Evolutionary conservation across 2,113 vertebrate species (phyloP).

Genomic region (Dascyllus trimaculatus): DNA sequence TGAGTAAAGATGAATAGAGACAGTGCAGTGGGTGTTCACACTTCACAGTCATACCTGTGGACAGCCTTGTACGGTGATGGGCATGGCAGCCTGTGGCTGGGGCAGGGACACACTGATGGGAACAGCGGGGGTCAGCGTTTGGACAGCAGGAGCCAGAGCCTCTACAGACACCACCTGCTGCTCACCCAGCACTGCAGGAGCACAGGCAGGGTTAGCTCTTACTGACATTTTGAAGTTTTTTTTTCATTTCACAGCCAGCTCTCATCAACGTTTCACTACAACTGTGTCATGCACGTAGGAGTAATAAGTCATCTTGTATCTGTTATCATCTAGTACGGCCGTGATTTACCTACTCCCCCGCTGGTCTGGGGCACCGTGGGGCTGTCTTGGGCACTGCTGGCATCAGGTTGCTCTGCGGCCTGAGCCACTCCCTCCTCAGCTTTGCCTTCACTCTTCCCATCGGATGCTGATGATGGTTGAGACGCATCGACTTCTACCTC

Average conservation of each 20-base stretch:
- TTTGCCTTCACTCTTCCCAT: conserved; percentile 84
- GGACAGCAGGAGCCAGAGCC: conserved; percentile 61
- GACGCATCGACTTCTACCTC: conserved; percentile 92
- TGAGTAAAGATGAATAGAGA: not conserved
- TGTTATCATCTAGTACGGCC: not conserved
- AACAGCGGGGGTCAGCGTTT: conserved; percentile 70
- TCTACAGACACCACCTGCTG: conserved; percentile 74
- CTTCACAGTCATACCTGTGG: conserved; percentile 76
- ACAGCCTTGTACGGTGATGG: conserved; percentile 84
- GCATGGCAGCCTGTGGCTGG: conserved; percentile 80
- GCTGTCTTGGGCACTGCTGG: conserved; percentile 48
- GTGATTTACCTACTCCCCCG: conserved; percentile 68
- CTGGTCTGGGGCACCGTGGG: conserved; percentile 44
- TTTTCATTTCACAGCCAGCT: not conserved
- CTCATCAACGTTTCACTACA: conserved; percentile 1
- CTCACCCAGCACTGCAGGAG: conserved; percentile 63
- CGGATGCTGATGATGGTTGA: conserved; percentile 79
- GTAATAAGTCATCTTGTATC: not conserved
- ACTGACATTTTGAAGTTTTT: conserved; percentile 32
- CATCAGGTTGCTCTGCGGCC: conserved; percentile 51
- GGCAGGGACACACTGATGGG: conserved; percentile 77
- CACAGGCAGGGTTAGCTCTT: conserved; percentile 17
- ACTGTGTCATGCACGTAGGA: not conserved
- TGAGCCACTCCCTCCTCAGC: conserved; percentile 62
- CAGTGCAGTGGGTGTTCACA: not conserved